Evolutionary conservation across 23 tunicate genomes (phyloP).

Genomic region (Ciona savignyi): DNA sequence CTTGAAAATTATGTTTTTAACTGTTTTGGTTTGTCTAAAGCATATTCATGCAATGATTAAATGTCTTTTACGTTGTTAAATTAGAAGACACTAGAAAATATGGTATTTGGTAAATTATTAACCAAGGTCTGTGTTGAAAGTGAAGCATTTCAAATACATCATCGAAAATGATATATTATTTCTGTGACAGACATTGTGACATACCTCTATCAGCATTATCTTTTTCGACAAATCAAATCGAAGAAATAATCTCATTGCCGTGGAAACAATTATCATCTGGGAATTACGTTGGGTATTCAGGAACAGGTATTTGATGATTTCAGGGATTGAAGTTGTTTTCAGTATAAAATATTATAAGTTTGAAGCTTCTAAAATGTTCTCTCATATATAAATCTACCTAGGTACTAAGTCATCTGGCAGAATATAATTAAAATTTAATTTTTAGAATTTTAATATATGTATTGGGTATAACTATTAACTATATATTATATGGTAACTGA

Average conservation of each 20-base stretch:
- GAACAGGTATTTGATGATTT: conserved; percentile 18
- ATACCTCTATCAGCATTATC: conserved; percentile 12
- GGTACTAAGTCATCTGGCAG: too few relatives aligned
- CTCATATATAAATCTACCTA: too few relatives aligned
- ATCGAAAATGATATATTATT: too few relatives aligned
- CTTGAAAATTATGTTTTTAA: too few relatives aligned
- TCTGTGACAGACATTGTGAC: conserved; percentile 42
- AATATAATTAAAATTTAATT: too few relatives aligned
- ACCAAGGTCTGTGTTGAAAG: too few relatives aligned
- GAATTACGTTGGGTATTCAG: conserved; percentile 5
- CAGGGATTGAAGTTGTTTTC: background rate
- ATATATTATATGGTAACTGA: too few relatives aligned
- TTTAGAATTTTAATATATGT: too few relatives aligned
- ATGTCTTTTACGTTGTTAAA: background rate
- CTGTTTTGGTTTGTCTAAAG: too few relatives aligned
- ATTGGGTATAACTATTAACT: too few relatives aligned
- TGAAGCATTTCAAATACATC: too few relatives aligned
- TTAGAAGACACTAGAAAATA: background rate
- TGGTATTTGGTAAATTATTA: background rate
- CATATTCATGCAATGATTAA: background rate
- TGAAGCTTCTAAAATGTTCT: too few relatives aligned
- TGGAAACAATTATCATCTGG: conserved; percentile 2
- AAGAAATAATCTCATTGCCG: conserved; percentile 13
- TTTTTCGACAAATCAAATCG: conserved; percentile 11
- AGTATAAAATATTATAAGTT: background rate